Conservation (phyloP, 2,113 vertebrate genomes). For the Ahaetulla prasina region DNA sequence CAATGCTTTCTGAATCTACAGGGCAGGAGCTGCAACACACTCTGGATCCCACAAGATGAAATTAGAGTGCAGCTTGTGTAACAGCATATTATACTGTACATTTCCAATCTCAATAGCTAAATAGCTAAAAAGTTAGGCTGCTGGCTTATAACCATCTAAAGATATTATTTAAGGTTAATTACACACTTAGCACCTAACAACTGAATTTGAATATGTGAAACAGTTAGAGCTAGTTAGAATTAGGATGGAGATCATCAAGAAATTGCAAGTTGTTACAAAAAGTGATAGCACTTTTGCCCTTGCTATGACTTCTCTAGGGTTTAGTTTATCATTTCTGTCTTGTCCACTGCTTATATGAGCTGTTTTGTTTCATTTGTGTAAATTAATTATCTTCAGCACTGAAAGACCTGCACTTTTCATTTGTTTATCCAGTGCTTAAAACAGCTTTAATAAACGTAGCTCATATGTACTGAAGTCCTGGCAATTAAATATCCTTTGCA, state of each 20-base stretch:
- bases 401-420: background rate
- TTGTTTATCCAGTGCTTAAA: slow-evolving; percentile 9
- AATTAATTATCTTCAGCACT: background rate
- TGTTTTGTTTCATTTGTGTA: background rate
- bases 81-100: background rate
- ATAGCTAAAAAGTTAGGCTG: background rate
- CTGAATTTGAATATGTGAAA: background rate
- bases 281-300: background rate
- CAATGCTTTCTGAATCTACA: background rate
- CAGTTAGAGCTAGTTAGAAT: background rate
- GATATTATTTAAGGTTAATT: background rate
- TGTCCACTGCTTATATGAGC: background rate
- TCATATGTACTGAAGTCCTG: slow-evolving; percentile 14
- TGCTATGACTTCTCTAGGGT: background rate
- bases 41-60: background rate
- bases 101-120: background rate
- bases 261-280: background rate
- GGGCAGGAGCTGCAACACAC: background rate
- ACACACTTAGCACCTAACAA: background rate
- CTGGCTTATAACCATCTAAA: background rate
- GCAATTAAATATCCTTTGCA: slow-evolving; percentile 5
- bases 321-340: background rate
- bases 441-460: slow-evolving; percentile 16
- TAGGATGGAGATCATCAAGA: background rate
- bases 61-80: background rate